Evolutionary conservation across 2,888 invertebrate genomes (phyloP), one percentile per base, ranked within the genome.

Genomic region (Polyploca ridens): DNA sequence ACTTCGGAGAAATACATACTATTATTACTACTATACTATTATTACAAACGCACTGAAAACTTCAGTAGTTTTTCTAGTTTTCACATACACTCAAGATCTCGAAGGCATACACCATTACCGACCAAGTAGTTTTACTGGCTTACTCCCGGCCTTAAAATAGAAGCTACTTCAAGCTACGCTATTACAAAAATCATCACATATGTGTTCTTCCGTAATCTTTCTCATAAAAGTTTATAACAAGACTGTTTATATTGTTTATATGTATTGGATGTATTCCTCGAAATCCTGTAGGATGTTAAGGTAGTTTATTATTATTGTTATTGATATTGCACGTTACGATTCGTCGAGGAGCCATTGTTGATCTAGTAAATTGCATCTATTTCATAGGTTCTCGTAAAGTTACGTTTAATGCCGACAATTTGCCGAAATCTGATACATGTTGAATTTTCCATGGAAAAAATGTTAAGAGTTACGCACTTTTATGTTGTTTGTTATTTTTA

Each of bases 301-400:
- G 64, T 66, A 68, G 63, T 78, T 74, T 76, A 74, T 69, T 73
- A 70, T 73, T 72, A 76, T 75, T 73, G 72, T 72, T 79, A 78
- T 72, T 75, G 73, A 72, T 77, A 79, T 78, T 72, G 68, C 27
- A 63, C 59, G 57, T 67, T 69, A 60, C 62, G 64, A 64, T 58
- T 64, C 68, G 70, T 69, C 58, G 33, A 69, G 66, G 64, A 63
- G 64, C 69, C 70, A 74, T 70, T 72, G 76, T 76, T 77, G 75
- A 75, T 80, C 76, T 74, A 66, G 66, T 66, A 69, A 75, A 79
- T 79, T 74, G 70, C 69, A 54, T 54, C 54, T 54, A 19, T 54
- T 54, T 54, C 19, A 19, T 54, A 54, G 10, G 54, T 54, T 10
- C 54, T 54, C 54, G 54, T 54, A 19, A 54, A 54, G 19, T 54